These are phyloP conservation scores for Podarcis muralis DNA, from an alignment of 2,113 vertebrate genomes.

Conservation along the genomic window DNA sequence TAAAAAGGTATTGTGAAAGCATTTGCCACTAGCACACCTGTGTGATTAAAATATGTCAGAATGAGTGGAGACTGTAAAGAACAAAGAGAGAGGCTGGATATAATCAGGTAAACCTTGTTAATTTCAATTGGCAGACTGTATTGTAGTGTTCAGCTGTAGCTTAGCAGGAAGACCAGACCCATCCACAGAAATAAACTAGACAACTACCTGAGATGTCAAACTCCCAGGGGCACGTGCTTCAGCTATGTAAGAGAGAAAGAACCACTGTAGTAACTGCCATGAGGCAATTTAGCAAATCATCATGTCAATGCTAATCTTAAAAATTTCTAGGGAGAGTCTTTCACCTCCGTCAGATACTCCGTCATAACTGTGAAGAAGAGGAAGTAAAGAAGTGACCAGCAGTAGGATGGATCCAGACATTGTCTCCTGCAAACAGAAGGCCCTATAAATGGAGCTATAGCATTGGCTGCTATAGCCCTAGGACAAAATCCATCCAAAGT, in stretches of 20 bases:
- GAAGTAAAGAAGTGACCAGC: background rate
- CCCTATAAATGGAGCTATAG: no score
- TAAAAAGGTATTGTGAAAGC: conserved; percentile 79
- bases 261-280: background rate
- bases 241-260: background rate
- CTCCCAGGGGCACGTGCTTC: background rate
- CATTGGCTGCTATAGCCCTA: no score
- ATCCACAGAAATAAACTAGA: background rate
- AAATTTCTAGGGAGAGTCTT: background rate
- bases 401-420: no score
- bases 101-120: conserved; percentile 82
- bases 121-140: conserved; percentile 73
- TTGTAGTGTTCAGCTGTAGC: conserved; percentile 64
- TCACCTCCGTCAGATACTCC: background rate
- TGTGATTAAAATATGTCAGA: conserved; percentile 79
- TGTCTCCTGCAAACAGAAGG: no score
- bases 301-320: background rate
- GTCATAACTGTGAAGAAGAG: background rate
- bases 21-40: conserved; percentile 77
- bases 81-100: conserved; percentile 79
- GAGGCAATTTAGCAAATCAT: background rate
- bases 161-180: conserved; percentile 16
- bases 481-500: background rate
- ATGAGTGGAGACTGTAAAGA: conserved; percentile 78
- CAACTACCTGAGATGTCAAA: background rate